Evolutionary conservation across 2,888 invertebrate genomes (phyloP).

Genomic region (Pasiphila rectangulata): DNA sequence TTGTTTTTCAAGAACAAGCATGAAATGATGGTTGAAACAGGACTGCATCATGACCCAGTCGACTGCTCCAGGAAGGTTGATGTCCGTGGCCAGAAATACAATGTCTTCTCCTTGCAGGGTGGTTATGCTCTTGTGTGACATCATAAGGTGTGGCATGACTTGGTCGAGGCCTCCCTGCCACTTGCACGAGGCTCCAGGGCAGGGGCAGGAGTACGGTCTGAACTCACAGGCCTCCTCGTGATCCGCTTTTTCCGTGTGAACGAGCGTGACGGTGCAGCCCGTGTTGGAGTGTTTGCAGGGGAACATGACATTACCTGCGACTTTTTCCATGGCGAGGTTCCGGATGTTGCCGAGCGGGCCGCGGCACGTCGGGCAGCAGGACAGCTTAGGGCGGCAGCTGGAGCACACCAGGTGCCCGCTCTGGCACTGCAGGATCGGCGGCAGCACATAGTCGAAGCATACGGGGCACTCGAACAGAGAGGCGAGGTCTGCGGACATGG

Average conservation of each 20-base stretch:
- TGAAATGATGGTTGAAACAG: conserved; percentile 99
- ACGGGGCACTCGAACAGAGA: conserved; percentile 97
- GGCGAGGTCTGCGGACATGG: conserved; percentile 92
- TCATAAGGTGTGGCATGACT: conserved; percentile 99
- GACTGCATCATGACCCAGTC: conserved; percentile 99
- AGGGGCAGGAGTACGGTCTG: conserved; percentile 98
- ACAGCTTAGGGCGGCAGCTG: conserved; percentile 97
- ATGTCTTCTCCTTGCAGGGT: conserved; percentile 99
- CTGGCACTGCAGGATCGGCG: conserved; percentile 99
- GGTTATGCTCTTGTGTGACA: conserved; percentile 98
- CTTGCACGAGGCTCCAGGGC: conserved; percentile 99
- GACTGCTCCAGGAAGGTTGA: conserved; percentile 98
- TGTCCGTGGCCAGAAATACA: conserved; percentile 99
- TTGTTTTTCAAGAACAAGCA: conserved; percentile 99
- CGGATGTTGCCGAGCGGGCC: conserved; percentile 98
- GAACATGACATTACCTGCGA: conserved; percentile 98
- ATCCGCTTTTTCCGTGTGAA: conserved; percentile 98
- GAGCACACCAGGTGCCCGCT: conserved; percentile 99
- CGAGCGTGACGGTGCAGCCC: conserved; percentile 94
- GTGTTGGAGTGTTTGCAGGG: conserved; percentile 99
- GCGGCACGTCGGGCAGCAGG: conserved; percentile 98
- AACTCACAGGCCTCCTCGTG: conserved; percentile 99
- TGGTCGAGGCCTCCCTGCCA: conserved; percentile 99
- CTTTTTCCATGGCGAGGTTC: conserved; percentile 99
- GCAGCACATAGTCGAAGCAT: conserved; percentile 99